These are phyloP conservation scores for Nothoprocta perdicaria DNA, from an alignment of 2,113 vertebrate species.

Conservation along the genomic window DNA sequence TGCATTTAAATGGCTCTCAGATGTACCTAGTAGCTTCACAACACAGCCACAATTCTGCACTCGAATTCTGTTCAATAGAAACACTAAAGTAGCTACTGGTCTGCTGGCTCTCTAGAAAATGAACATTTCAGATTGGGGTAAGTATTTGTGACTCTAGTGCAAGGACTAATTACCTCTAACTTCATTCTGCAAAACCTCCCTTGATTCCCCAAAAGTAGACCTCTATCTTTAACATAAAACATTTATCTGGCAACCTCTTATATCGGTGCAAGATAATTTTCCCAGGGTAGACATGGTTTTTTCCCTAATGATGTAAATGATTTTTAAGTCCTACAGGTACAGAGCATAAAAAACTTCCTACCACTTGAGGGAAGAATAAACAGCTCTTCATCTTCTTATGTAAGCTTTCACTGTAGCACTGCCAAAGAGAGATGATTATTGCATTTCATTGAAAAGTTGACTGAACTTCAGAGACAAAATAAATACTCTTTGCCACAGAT, in stretches of 20 bases:
- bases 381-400: not conserved
- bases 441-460: not conserved
- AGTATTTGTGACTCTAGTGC: not conserved
- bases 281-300: not conserved
- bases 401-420: not conserved
- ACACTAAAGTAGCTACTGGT: not conserved
- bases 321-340: not conserved
- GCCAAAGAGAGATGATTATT: not conserved
- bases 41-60: not conserved
- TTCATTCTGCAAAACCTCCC: not conserved
- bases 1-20: constrained; percentile 57
- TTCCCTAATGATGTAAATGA: not conserved
- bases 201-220: rapidly evolving
- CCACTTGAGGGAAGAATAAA: not conserved
- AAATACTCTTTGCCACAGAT: not conserved
- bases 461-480: not conserved
- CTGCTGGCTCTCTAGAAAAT: not conserved
- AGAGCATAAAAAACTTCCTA: not conserved
- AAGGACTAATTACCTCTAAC: not conserved
- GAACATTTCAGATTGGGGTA: rapidly evolving
- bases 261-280: not conserved
- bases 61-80: not conserved
- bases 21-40: not conserved
- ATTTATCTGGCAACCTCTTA: not conserved
- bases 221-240: not conserved